Conservation (phyloP, 2,888 invertebrate genomes). For the Megaustenia siamemsis region DNA sequence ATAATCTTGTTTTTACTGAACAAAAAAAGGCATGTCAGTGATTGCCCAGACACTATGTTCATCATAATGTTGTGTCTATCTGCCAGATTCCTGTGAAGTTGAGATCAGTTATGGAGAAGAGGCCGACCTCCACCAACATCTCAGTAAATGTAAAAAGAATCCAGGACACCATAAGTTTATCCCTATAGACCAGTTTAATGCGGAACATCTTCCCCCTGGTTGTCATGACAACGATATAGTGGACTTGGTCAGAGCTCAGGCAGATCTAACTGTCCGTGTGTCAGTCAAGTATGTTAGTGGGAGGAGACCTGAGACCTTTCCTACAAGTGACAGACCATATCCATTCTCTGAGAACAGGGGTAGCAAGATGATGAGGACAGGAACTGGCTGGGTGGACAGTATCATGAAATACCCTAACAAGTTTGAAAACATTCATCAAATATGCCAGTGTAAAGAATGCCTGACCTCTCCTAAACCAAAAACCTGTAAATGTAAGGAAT, state of each 20-base stretch:
- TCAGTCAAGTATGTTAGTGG: neutral
- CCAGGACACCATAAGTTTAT: neutral
- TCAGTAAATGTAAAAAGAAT: neutral
- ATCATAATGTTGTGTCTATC: too few species aligned
- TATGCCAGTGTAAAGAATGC: too few species aligned
- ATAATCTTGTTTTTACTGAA: too few species aligned
- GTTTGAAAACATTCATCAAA: too few species aligned
- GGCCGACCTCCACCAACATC: neutral
- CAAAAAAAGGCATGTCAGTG: too few species aligned
- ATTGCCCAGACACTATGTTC: too few species aligned
- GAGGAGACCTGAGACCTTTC: neutral
- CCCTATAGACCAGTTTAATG: neutral
- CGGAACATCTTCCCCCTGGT: neutral
- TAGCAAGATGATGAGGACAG: neutral
- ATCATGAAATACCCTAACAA: too few species aligned
- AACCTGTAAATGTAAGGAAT: too few species aligned
- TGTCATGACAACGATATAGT: neutral
- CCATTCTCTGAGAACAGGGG: neutral
- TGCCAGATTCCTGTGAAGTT: neutral
- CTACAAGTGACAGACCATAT: neutral
- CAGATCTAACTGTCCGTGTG: slow-evolving; percentile 9
- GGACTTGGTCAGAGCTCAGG: neutral
- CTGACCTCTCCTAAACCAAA: too few species aligned
- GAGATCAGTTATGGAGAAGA: neutral
- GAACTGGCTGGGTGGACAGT: neutral